These are phyloP conservation scores for Keiferia lycopersicella DNA, from an alignment of 2,888 invertebrate genomes.

Conservation along the genomic window DNA sequence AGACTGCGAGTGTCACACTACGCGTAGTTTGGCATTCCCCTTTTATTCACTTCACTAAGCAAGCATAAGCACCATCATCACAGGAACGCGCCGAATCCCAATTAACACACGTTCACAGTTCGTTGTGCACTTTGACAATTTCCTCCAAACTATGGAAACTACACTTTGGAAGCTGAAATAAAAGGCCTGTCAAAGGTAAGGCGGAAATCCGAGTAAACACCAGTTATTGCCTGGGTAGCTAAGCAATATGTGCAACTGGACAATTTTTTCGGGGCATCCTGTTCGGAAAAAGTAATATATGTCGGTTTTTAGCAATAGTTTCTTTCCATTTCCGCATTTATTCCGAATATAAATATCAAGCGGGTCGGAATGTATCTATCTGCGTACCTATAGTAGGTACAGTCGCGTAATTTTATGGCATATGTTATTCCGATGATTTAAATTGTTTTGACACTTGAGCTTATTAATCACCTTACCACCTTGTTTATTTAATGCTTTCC, in stretches of 20 bases:
- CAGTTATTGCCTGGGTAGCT: neutral
- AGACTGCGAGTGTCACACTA: neutral
- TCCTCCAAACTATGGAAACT: neutral
- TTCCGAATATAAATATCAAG: no score
- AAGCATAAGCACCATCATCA: neutral
- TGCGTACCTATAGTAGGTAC: no score
- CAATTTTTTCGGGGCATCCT: neutral
- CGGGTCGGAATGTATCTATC: no score
- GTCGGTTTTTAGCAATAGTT: no score
- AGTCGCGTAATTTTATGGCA: no score
- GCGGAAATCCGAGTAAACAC: neutral
- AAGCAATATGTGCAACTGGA: neutral
- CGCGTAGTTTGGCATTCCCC: neutral
- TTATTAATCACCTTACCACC: no score
- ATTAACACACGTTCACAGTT: constrained; percentile 11
- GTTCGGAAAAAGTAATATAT: no score
- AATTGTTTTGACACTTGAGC: no score
- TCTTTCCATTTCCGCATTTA: no score
- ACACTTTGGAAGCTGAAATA: constrained; percentile 5
- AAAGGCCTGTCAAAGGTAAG: neutral
- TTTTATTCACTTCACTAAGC: neutral
- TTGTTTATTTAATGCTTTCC: no score
- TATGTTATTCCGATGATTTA: no score
- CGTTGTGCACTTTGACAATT: constrained; percentile 20
- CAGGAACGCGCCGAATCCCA: neutral